Evolutionary conservation across 2,113 vertebrate genomes (phyloP).

Genomic region (Papio anubis): DNA sequence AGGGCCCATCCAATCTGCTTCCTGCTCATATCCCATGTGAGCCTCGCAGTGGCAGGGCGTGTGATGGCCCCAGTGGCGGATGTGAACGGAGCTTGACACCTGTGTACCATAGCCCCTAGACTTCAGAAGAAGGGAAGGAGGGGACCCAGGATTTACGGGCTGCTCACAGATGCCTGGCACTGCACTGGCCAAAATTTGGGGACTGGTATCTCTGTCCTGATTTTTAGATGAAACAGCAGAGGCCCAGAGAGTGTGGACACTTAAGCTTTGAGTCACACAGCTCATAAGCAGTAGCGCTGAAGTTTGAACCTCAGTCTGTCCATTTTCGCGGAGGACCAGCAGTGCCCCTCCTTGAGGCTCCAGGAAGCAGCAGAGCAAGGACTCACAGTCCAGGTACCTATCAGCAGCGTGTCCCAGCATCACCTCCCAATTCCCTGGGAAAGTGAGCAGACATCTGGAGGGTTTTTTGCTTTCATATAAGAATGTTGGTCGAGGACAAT

Average conservation of each 20-base stretch:
- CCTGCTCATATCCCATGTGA: neutral
- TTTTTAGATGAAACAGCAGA: neutral
- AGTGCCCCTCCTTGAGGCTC: neutral
- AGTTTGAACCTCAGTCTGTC: neutral
- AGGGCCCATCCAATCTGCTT: accelerated
- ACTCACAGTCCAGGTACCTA: neutral
- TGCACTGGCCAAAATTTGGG: neutral
- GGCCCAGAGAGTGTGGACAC: neutral
- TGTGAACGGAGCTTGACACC: neutral
- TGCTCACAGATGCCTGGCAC: neutral
- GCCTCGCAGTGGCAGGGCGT: neutral
- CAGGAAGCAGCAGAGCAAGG: neutral
- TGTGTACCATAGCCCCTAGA: neutral
- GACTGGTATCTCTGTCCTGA: neutral
- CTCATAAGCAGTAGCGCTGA: neutral
- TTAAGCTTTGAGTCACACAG: neutral
- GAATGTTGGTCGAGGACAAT: neutral
- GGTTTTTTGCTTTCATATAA: neutral
- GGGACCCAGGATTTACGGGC: neutral
- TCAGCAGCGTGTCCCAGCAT: neutral
- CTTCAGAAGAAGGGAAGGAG: neutral
- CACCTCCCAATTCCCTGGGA: neutral
- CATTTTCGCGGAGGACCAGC: neutral
- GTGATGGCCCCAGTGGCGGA: neutral
- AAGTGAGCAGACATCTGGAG: neutral